Percentiles rank a stretch among this genome's conserved stretches.
These are phyloP conservation scores for Myripristis murdjan DNA, from an alignment of 2,797 vertebrate species.

Conservation along the genomic window DNA sequence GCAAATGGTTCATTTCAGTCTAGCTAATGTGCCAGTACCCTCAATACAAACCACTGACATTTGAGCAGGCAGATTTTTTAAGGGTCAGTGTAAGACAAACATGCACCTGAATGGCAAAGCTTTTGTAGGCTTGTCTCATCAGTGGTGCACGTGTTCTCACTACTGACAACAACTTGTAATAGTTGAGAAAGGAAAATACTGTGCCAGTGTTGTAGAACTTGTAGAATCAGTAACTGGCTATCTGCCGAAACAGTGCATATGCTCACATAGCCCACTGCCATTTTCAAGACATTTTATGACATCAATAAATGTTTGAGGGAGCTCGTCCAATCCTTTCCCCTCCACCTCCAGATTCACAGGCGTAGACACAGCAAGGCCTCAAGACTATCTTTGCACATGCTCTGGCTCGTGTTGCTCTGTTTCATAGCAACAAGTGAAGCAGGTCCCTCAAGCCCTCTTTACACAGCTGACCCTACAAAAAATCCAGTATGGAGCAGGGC, in stretches of 20 bases:
- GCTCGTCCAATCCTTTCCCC: slow-evolving; percentile 58
- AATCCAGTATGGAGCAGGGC: slow-evolving; percentile 30
- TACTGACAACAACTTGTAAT: slow-evolving; percentile 6
- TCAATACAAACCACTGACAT: slow-evolving; percentile 1
- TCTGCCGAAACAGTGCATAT: slow-evolving; percentile 17
- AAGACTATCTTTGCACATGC: slow-evolving; percentile 74
- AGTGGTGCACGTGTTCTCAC: not conserved
- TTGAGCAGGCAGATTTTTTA: slow-evolving; percentile 13
- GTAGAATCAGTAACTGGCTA: slow-evolving; percentile 16
- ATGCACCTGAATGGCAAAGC: slow-evolving; percentile 10
- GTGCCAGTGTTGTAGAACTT: slow-evolving; percentile 6
- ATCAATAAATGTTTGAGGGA: slow-evolving; percentile 46
- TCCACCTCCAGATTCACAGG: slow-evolving; percentile 84
- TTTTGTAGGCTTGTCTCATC: not conserved
- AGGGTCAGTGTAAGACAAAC: slow-evolving; percentile 6
- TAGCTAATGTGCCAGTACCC: not conserved
- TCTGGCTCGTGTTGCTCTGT: slow-evolving; percentile 75
- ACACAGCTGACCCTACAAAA: slow-evolving; percentile 53
- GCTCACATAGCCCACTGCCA: slow-evolving; percentile 33
- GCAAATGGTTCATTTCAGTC: not conserved
- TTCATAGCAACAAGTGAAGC: slow-evolving; percentile 89
- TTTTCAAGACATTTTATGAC: slow-evolving; percentile 55
- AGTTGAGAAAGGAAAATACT: not conserved
- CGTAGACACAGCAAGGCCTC: slow-evolving; percentile 82
- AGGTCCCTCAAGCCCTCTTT: slow-evolving; percentile 62